Evolutionary conservation across 2,888 invertebrate species (phyloP), one percentile per base, ranked within the genome.

Genomic region (Schizaphis graminum): DNA sequence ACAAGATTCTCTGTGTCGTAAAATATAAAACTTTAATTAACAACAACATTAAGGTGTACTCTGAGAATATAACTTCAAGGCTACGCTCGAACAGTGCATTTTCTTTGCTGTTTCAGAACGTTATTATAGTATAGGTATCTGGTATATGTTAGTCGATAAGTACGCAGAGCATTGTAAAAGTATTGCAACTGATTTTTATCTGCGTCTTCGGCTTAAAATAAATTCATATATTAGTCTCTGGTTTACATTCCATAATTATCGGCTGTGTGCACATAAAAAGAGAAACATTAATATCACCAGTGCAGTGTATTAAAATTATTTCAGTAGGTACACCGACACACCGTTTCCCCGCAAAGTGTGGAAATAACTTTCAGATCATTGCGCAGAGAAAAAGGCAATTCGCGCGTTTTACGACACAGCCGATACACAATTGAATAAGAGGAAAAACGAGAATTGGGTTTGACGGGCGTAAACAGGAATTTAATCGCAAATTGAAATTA

Each of bases 1-100:
- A 91, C 56, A 84, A 84, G 84, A 91, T 56, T 56, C 41, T 56
- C 84, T 3, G 26, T 56, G 91, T 91, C 84, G 53, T 84, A 91
- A 85, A 91, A 84, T 84, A 84, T 84, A 84, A 91, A 53, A 84
- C 84, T 91, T 91, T 91, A 91, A 91, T 91, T 91, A 91, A 84
- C 91, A 84, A 91, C 84, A 84, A 49, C 35, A 84, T 77, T 77
- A 77, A 41, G 53, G 16, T 53, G 86, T 86, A 86, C 35, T 91
- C 35, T 84, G 26, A 53, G 67, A 77, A 90, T 35, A 88, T 89
- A 61, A 90, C 84, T 91, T 91, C 91, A 91, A 91, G 91, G 91
- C 84, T 85, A 84, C 21, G 49, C 26, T 47, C 47, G 21, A 90
- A 49, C 77, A 24, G 61, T 49, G 77, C 49, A 84, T 91, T 91